Percentiles rank a stretch among this genome's conserved stretches.
Evolutionary conservation across 2,797 vertebrate genomes (phyloP).

Genomic region (Poeciliopsis gracilis): DNA sequence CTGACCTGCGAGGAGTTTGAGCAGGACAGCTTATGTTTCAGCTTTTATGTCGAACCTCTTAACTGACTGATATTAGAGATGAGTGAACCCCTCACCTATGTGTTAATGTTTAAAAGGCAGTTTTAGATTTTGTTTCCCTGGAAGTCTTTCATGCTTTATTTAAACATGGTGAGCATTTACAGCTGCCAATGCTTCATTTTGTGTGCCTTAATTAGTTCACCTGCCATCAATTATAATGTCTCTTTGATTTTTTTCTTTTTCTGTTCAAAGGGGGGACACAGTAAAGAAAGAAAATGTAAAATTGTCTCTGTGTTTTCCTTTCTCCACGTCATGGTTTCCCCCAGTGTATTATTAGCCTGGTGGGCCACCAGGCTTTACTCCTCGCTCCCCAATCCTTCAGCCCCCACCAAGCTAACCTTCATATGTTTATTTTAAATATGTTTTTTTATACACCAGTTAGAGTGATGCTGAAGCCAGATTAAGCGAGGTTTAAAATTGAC

Average conservation of each 20-base stretch:
- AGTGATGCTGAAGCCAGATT: no score
- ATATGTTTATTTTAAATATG: no score
- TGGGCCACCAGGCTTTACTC: no score
- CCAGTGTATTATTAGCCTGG: neutral
- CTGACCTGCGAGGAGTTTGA: neutral
- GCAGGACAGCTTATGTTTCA: conserved; percentile 1
- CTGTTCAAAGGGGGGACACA: conserved; percentile 80
- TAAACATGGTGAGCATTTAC: conserved; percentile 30
- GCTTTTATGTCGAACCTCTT: neutral
- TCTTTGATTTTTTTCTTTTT: neutral
- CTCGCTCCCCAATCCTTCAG: no score
- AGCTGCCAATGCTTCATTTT: conserved; percentile 59
- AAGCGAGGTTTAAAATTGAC: no score
- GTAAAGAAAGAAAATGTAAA: conserved; percentile 80
- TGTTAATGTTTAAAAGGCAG: conserved; percentile 6
- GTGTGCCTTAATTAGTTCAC: conserved; percentile 79
- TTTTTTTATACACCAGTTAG: no score
- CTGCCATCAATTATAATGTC: conserved; percentile 74
- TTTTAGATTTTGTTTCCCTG: conserved; percentile 9
- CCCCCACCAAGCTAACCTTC: no score
- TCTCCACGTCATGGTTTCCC: conserved; percentile 28
- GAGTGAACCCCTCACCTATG: conserved; percentile 9
- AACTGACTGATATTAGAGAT: neutral
- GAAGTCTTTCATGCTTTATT: conserved; percentile 7
- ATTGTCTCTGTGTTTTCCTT: neutral